phyloP scores from a whole-genome alignment of 2,888 invertebrate species.

The Agonum fuliginosum region DNA sequence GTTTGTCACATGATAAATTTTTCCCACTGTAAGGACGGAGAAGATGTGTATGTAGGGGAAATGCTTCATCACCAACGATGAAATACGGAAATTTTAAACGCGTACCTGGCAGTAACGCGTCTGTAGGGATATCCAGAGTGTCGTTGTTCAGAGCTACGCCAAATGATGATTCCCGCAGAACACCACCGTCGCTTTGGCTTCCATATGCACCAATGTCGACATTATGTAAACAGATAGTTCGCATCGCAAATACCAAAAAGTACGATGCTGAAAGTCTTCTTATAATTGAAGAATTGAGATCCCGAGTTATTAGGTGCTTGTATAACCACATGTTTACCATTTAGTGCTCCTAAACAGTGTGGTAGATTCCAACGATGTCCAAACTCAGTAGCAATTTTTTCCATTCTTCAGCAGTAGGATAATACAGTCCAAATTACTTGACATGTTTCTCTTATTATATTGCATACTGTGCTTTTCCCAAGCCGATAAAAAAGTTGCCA shows the following conservation, averaged over 20 bases:
- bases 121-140: constrained; percentile 63
- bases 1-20: constrained; percentile 62
- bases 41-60: constrained; percentile 62
- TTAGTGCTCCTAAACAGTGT: constrained; percentile 65
- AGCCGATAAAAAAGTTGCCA: constrained; percentile 60
- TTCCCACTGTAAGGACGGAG: constrained; percentile 62
- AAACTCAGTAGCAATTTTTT: constrained; percentile 64
- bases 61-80: constrained; percentile 66
- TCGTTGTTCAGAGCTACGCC: constrained; percentile 60
- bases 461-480: constrained; percentile 65
- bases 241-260: constrained; percentile 66
- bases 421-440: constrained; percentile 65
- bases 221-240: constrained; percentile 66
- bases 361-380: constrained; percentile 63
- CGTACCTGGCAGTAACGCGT: constrained; percentile 63
- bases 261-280: constrained; percentile 67
- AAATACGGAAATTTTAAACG: constrained; percentile 63
- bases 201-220: constrained; percentile 67
- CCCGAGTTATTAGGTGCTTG: constrained; percentile 65
- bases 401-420: constrained; percentile 64
- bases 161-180: constrained; percentile 62
- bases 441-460: constrained; percentile 65
- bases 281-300: constrained; percentile 67
- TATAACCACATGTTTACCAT: constrained; percentile 66
- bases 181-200: constrained; percentile 66